These are phyloP conservation scores for Pinctada fucata DNA, from an alignment of 2,888 invertebrate species.

Conservation along the genomic window DNA sequence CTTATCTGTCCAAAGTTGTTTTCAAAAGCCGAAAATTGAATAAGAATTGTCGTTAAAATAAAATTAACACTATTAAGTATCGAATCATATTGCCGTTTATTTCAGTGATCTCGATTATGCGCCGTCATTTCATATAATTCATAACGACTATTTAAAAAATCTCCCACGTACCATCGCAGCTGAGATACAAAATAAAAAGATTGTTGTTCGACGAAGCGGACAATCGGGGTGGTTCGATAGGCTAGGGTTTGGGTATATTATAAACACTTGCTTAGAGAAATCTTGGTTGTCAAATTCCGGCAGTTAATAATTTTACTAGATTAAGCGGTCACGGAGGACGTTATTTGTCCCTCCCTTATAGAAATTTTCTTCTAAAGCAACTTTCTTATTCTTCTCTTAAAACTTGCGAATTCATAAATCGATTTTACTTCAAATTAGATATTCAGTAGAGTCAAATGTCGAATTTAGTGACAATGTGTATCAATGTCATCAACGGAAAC, in stretches of 20 bases:
- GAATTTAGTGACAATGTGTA: slow-evolving; percentile 2
- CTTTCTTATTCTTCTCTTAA: slow-evolving; percentile 12
- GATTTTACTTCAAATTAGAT: slow-evolving; percentile 28
- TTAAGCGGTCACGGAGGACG: slow-evolving; percentile 27
- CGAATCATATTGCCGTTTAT: background rate
- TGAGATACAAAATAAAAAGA: slow-evolving; percentile 14
- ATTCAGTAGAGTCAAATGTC: slow-evolving; percentile 9
- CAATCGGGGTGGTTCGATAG: slow-evolving; percentile 21
- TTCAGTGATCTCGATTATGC: background rate
- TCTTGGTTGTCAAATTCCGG: background rate
- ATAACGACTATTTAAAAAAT: slow-evolving; percentile 1
- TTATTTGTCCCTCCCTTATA: background rate
- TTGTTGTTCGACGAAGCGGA: slow-evolving; percentile 22
- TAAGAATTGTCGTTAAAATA: too few relatives aligned
- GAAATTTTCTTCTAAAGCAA: background rate
- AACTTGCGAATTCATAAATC: slow-evolving; percentile 34
- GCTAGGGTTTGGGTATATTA: slow-evolving; percentile 7
- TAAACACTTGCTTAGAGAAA: background rate
- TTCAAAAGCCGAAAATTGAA: too few relatives aligned
- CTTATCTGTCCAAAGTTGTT: too few relatives aligned
- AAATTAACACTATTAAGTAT: background rate
- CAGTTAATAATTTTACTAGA: slow-evolving; percentile 8
- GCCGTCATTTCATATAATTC: slow-evolving; percentile 8
- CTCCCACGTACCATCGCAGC: slow-evolving; percentile 4
- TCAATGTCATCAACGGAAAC: slow-evolving; percentile 12